Base-by-base conservation (phyloP, 2,797 vertebrate species). In the Vespertilio murinus region DNA sequence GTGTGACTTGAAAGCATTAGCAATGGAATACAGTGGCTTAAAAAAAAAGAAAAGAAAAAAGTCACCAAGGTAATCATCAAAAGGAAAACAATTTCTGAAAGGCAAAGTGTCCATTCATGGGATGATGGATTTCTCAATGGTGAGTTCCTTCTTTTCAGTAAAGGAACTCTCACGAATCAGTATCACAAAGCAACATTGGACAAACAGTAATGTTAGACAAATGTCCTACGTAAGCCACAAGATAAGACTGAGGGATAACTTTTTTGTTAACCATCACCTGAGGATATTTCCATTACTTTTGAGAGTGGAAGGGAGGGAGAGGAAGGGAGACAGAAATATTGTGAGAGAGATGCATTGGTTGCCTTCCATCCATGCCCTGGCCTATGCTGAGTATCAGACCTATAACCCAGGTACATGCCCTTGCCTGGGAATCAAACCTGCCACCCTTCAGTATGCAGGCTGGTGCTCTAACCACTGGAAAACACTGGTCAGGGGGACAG, bases 21-120 rank as follows among this genome's bases (percentile, higher is more conserved):
- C 20, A 67, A 80, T 40, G 17, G 18, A 56, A 91, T 28, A 71
- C 1, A 88, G 35, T 40, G 6, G 1, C 17, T 38, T 49, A 17
- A 16, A 47, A 16, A 56, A 28, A 30, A 20, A 30, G 10, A 11
- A 25, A 69, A 30, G 42, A 25, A 64, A 33, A 59, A 70, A 17
- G 71, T 67, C 35, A 52, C 25, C 23, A 28, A 67, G 59, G 65
- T 87, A 69, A 88, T 88, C 56, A 75, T 74, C 47, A 40, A 71
- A 93, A 90, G 69, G 54, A 85, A 87, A 88, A 95, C 28, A 42
- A 95, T 75, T 82, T 88, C 54, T 73, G 56, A 59, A 91, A 42
- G 77, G 35, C 25, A 90, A 89, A 86, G 25, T 70, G 45, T 23
- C 25, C 75, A 74, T 92, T 94, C 71, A 16, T 7, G 20, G 54